Conservation (phyloP, 64 coral and sea anemone species). For the Acropora tenuis region DNA sequence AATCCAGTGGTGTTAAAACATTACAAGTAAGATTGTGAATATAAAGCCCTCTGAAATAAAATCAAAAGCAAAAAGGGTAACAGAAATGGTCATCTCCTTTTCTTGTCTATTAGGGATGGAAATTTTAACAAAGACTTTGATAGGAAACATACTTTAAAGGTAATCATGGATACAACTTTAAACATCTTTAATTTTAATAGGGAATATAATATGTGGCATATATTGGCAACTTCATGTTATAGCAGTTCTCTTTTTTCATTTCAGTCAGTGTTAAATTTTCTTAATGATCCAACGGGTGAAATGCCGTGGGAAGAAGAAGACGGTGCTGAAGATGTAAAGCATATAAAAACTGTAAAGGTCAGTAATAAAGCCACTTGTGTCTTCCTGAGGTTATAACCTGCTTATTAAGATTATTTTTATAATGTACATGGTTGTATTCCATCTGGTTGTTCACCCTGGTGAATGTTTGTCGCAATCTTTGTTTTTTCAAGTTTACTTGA, state of each 20-base stretch:
- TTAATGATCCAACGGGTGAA: conserved; percentile 93
- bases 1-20: conserved; percentile 83
- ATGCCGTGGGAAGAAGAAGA: conserved; percentile 93
- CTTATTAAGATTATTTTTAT: too few species aligned
- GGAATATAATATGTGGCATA: background rate
- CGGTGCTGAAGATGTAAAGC: conserved; percentile 79
- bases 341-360: conserved; percentile 73
- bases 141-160: conserved; percentile 60
- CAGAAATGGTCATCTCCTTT: background rate
- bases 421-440: too few species aligned
- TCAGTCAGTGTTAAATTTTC: conserved; percentile 93
- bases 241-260: conserved; percentile 27
- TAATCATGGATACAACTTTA: background rate
- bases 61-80: too few species aligned
- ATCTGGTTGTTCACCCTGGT: too few species aligned
- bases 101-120: conserved; percentile 80
- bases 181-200: too few species aligned
- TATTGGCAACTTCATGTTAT: too few species aligned
- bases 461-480: too few species aligned
- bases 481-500: too few species aligned
- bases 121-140: conserved; percentile 99
- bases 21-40: conserved; percentile 82
- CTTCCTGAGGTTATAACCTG: too few species aligned
- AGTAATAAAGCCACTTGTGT: background rate
- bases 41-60: too few species aligned